phyloP scores from a whole-genome alignment of 2,113 vertebrate genomes.

The Rissa tridactyla region DNA sequence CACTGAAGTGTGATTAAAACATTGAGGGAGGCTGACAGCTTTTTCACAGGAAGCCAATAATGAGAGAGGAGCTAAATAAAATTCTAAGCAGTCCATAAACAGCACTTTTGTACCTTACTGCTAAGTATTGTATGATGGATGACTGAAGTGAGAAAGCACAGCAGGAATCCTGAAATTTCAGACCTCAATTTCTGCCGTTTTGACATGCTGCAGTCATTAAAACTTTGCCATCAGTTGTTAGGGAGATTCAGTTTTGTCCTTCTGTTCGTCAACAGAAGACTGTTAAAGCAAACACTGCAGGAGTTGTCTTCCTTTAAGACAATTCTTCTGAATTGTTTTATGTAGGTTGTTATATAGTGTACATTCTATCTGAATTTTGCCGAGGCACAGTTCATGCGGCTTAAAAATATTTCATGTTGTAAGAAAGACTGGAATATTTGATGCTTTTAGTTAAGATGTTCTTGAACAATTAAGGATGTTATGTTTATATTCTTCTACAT shows the following conservation, averaged over 20 bases:
- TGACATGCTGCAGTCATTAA: background rate
- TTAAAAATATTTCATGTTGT: background rate
- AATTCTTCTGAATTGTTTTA: background rate
- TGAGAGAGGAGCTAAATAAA: background rate
- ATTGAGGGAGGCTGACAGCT: background rate
- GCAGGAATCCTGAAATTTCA: background rate
- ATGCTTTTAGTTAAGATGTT: background rate
- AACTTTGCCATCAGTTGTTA: background rate
- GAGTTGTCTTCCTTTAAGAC: background rate
- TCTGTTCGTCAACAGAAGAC: background rate
- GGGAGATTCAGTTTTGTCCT: background rate
- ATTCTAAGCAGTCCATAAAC: background rate
- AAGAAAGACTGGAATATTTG: background rate
- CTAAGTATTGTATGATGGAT: background rate
- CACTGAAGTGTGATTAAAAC: background rate
- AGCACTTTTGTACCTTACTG: background rate
- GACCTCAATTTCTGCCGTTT: background rate
- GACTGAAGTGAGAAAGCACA: background rate
- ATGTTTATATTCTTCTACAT: background rate
- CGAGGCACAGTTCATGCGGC: accelerated
- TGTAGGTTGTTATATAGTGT: background rate
- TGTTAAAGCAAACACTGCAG: background rate
- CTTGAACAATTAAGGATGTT: background rate
- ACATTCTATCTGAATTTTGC: background rate
- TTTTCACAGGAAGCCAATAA: background rate